Evolutionary conservation across 2,888 invertebrate species (phyloP).

Genomic region (Achlya flavicornis): DNA sequence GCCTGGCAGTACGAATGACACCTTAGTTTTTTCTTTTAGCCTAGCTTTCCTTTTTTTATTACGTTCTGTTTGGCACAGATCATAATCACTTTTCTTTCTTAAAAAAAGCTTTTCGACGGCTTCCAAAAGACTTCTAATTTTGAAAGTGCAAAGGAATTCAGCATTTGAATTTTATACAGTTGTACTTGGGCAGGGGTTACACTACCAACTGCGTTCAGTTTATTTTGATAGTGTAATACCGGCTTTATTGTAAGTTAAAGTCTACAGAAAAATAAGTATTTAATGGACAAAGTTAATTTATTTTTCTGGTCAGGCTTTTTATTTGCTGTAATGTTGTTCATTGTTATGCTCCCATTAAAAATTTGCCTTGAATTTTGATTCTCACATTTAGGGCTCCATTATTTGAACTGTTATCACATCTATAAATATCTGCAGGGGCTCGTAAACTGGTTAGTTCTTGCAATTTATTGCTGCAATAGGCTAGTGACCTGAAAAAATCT

Average conservation of each 20-base stretch:
- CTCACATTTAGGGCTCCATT: conserved; percentile 6
- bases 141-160: conserved; percentile 74
- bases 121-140: conserved; percentile 42
- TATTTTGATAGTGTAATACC: conserved; percentile 34
- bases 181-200: conserved; percentile 40
- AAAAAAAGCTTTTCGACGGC: conserved; percentile 53
- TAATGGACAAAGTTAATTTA: conserved; percentile 9
- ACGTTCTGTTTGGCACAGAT: conserved; percentile 67
- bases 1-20: conserved; percentile 83
- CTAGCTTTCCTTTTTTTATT: conserved; percentile 57
- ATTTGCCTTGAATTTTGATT: conserved; percentile 28
- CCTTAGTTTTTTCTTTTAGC: conserved; percentile 77
- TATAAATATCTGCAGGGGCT: too few species aligned
- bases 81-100: conserved; percentile 46
- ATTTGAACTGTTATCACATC: background rate
- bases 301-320: conserved; percentile 22
- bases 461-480: too few species aligned
- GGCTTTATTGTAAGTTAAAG: conserved; percentile 18
- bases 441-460: too few species aligned
- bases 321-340: conserved; percentile 12
- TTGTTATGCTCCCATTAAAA: conserved; percentile 19
- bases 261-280: conserved; percentile 22
- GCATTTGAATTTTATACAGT: conserved; percentile 65
- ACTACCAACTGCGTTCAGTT: conserved; percentile 25
- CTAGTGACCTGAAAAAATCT: too few species aligned